phyloP scores from a whole-genome alignment of 2,797 vertebrate species.

The Bufotes viridis region DNA sequence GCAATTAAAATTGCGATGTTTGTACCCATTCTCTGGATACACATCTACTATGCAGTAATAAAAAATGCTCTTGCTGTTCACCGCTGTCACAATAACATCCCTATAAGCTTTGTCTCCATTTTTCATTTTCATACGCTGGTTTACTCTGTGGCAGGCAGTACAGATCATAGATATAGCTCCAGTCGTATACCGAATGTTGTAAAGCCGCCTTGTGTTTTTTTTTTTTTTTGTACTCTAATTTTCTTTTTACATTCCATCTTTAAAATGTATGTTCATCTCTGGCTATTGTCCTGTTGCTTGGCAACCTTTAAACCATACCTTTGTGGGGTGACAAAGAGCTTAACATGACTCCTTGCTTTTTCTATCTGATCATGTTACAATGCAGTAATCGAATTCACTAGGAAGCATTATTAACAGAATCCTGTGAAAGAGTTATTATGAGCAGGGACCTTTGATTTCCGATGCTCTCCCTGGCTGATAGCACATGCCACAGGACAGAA shows the following conservation, averaged over 20 bases:
- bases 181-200: neutral
- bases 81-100: constrained; percentile 18
- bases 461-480: constrained; percentile 4
- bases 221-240: constrained; percentile 8
- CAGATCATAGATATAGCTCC: neutral
- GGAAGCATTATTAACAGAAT: constrained; percentile 35
- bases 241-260: constrained; percentile 25
- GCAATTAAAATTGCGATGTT: too few relatives aligned
- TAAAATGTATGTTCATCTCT: constrained; percentile 38
- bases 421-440: constrained; percentile 40
- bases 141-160: neutral
- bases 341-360: constrained; percentile 48
- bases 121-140: neutral
- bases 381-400: constrained; percentile 40
- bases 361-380: constrained; percentile 47
- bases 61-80: constrained; percentile 6
- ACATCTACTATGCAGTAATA: neutral
- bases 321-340: constrained; percentile 44
- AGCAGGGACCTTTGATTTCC: constrained; percentile 14
- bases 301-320: constrained; percentile 48
- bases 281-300: constrained; percentile 49
- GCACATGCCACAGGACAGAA: neutral
- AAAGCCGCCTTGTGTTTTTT: neutral
- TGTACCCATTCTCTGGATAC: neutral
- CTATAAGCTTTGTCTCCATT: constrained; percentile 7